Percentiles rank a stretch among this genome's conserved stretches.
These are phyloP conservation scores for Sebastes cheni DNA, from an alignment of 2,797 vertebrate species.

Conservation along the genomic window DNA sequence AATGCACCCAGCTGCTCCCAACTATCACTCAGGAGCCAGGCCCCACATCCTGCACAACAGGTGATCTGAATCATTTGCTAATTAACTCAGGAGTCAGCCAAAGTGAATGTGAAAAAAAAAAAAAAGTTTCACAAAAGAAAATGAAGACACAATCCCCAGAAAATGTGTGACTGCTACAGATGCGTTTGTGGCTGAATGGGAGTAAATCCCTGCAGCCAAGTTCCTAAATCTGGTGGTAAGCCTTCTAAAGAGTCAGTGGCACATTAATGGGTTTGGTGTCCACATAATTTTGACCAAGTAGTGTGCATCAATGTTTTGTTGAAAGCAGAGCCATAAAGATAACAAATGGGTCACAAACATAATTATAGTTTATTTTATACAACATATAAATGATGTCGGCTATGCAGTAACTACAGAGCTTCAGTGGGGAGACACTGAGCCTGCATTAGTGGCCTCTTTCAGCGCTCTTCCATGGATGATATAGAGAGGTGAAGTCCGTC, in stretches of 20 bases:
- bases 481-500: neutral
- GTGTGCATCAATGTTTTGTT: neutral
- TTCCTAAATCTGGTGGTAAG: no score
- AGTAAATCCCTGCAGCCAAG: neutral
- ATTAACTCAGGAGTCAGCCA: no score
- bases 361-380: slow-evolving; percentile 28
- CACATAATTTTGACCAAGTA: neutral
- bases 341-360: neutral
- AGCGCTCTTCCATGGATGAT: neutral
- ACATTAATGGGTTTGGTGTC: no score
- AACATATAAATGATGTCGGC: slow-evolving; percentile 6
- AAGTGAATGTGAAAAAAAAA: no score
- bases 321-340: neutral
- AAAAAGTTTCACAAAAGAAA: rapidly evolving
- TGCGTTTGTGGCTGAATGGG: neutral
- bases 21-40: no score
- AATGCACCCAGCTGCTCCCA: no score
- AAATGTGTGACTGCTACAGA: no score
- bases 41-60: no score
- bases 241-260: no score
- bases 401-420: neutral
- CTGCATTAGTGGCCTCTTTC: neutral
- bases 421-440: neutral
- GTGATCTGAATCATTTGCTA: no score
- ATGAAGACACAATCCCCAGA: no score